Evolutionary conservation across 30 jellyfish, hydroid and myxozoan genomes (phyloP).

Genomic region (Turritopsis rubra): DNA sequence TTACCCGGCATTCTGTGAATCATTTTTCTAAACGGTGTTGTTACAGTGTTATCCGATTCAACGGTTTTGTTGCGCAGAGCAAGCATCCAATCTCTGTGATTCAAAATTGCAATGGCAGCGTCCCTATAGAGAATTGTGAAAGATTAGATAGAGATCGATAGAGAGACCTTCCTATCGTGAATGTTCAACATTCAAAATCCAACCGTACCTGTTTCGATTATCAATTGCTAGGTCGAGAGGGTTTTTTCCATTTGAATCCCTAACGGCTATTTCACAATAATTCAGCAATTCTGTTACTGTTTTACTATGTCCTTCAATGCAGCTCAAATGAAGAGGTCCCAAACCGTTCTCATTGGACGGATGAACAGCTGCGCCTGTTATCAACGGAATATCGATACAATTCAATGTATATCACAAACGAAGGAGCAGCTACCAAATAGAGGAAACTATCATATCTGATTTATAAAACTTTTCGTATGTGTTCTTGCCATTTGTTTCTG

Average conservation of each 20-base stretch:
- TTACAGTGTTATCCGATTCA: constrained; percentile 30
- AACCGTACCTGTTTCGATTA: constrained; percentile 44
- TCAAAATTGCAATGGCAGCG: constrained; percentile 62
- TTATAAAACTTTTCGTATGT: too few relatives aligned
- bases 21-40: constrained; percentile 83
- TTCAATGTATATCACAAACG: too few relatives aligned
- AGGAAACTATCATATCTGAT: too few relatives aligned
- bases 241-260: constrained; percentile 70
- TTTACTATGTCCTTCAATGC: constrained; percentile 66
- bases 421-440: too few relatives aligned
- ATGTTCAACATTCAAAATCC: background rate
- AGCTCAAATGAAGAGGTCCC: constrained; percentile 62
- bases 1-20: constrained; percentile 71
- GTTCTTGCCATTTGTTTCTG: too few relatives aligned
- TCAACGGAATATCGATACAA: too few relatives aligned
- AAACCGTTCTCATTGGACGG: constrained; percentile 45
- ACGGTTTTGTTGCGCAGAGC: constrained; percentile 76
- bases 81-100: constrained; percentile 78
- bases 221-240: constrained; percentile 77
- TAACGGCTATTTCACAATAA: constrained; percentile 55
- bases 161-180: background rate
- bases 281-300: constrained; percentile 54
- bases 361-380: constrained; percentile 58
- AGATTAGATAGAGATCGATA: background rate
- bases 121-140: constrained; percentile 30